A percentile compares a stretch with the other conserved stretches of the same genome.
Conservation (phyloP, 2,797 vertebrate genomes). For the Yasuhikotakia modesta region DNA sequence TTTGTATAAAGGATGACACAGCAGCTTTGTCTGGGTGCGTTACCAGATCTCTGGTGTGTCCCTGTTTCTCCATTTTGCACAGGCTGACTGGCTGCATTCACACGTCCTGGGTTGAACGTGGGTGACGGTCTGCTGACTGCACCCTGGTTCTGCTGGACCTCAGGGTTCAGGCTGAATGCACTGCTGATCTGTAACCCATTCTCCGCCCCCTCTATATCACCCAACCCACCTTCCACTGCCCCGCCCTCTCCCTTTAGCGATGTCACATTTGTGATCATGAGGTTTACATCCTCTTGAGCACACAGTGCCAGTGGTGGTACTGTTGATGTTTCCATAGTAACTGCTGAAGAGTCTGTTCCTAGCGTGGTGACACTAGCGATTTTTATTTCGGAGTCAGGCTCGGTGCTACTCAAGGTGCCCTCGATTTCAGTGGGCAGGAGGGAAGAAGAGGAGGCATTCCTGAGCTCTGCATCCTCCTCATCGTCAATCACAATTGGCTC, state of each 20-base stretch:
- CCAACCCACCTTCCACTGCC: conserved; percentile 73
- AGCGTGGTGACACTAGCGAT: conserved; percentile 97
- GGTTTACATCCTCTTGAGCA: conserved; percentile 82
- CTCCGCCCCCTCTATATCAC: conserved; percentile 80
- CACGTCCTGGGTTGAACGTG: conserved; percentile 95
- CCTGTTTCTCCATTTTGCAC: conserved; percentile 94
- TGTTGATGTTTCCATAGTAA: conserved; percentile 37
- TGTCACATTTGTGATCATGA: conserved; percentile 97
- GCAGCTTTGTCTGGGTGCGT: background rate
- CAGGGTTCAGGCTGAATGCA: conserved; percentile 83
- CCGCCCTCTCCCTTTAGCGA: conserved; percentile 86
- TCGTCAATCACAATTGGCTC: conserved; percentile 98
- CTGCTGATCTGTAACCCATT: conserved; percentile 92
- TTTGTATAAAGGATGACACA: conserved; percentile 6
- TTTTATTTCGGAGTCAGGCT: conserved; percentile 95
- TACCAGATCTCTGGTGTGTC: conserved; percentile 91
- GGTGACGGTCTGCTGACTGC: conserved; percentile 65
- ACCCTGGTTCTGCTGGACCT: conserved; percentile 65
- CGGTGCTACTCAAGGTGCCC: conserved; percentile 84
- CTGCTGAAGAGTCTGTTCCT: conserved; percentile 71
- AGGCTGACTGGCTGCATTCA: conserved; percentile 83
- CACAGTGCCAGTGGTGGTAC: conserved; percentile 8
- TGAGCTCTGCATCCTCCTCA: conserved; percentile 91
- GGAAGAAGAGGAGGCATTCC: conserved; percentile 62
- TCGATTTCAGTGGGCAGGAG: conserved; percentile 57